Percentiles rank a stretch among this genome's conserved stretches.
Conservation (phyloP, 2,888 invertebrate genomes). For the Coenonympha arcania region DNA sequence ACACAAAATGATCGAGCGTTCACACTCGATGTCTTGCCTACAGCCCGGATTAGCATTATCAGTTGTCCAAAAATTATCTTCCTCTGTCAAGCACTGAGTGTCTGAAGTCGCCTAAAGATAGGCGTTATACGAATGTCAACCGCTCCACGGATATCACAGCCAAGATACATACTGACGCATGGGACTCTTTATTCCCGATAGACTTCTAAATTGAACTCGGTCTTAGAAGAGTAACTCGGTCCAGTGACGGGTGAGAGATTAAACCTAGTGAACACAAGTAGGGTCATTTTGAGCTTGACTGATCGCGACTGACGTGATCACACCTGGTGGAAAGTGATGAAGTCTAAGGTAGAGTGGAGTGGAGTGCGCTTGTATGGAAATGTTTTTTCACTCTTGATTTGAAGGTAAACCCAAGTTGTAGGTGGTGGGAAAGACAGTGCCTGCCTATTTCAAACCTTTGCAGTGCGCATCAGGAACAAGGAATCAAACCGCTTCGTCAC, state of each 20-base stretch:
- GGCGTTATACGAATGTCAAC: constrained; percentile 13
- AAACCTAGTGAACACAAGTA: not conserved
- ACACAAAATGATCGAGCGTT: constrained; percentile 30
- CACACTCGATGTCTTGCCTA: constrained; percentile 23
- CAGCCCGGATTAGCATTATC: constrained; percentile 32
- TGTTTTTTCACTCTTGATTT: no score
- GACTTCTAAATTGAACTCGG: constrained; percentile 19
- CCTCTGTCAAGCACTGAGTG: constrained; percentile 32
- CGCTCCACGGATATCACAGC: constrained; percentile 18
- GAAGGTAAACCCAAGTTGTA: no score
- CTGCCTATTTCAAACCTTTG: not conserved
- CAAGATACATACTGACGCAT: constrained; percentile 16
- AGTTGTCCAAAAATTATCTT: constrained; percentile 43
- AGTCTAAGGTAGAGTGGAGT: no score
- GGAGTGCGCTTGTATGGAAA: no score
- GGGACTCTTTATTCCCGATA: constrained; percentile 21
- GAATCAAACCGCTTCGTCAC: no score
- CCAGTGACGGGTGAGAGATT: constrained; percentile 10
- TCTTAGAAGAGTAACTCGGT: not conserved
- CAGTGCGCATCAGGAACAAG: no score
- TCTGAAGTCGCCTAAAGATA: constrained; percentile 18
- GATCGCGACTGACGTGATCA: no score
- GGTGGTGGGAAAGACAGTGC: not conserved
- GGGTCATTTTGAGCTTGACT: not conserved
- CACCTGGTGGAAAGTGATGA: no score